Base-by-base conservation (phyloP, 2,797 vertebrate species). In the Gobio occitaniae region DNA sequence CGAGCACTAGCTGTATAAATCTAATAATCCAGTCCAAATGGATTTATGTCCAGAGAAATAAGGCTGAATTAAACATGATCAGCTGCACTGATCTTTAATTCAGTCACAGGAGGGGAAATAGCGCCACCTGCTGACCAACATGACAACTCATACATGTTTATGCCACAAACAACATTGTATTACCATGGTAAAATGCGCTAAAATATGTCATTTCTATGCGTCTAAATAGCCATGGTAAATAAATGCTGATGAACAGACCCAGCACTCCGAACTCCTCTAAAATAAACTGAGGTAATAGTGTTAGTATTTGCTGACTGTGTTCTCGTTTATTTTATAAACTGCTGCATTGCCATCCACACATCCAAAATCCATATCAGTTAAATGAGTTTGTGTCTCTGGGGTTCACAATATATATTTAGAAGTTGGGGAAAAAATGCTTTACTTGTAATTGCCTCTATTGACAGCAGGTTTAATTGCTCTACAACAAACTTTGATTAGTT, bases 101-200 rank as follows among this genome's bases (percentile, higher is more conserved):
- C 13, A 47, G 6, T 12, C 80, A 74, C 54, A 16, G 3, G 11
- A 75, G 12, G 13, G 4, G 38, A 75, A 65, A 84, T 44, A 85
- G 54, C 56, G 84, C 86, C 88, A 82, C 76, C 82, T 89, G 65
- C 65, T 69, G 78, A 69, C 6, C 29, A 69, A n/a, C 78, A 66
- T 6, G 19, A 56, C 0, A 38, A 38, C 72, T 32, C 41, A 12
- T 32, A n/a, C 19, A 77, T 41, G 2, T 77, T 59, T 76, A 4
- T 8, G 21, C 0, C 8, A 9, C 12, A 19, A 54, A 54, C 6
- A 38, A 66, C 2, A 74, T 3, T 32, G 6, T 13, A n/a, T n/a
- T 38, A 56, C 19, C 19, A 8, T n/a, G 3, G 19, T 76, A 38
- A 77, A 59, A 77, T 59, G 11, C 0, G 29, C 19, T 54, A 52